These are phyloP conservation scores for Cyclargus thomasi DNA, from an alignment of 1,140 invertebrate species.

Conservation along the genomic window DNA sequence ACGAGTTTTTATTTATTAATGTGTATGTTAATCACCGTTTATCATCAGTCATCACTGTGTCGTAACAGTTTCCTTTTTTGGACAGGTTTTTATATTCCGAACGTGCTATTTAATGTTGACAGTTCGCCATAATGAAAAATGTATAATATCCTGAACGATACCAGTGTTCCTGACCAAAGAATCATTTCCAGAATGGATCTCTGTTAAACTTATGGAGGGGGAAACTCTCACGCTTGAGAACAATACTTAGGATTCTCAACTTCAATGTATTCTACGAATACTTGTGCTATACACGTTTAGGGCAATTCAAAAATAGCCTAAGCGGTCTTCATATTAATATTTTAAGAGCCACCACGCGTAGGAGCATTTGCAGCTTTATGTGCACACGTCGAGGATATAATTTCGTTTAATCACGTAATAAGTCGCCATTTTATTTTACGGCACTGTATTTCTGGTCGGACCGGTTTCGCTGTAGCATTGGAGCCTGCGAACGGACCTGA, in stretches of 20 bases:
- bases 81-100: slow-evolving; percentile 17
- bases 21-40: background rate
- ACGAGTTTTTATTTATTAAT: background rate
- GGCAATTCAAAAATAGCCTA: slow-evolving; percentile 62
- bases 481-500: slow-evolving; percentile 64
- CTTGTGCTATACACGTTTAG: slow-evolving; percentile 49
- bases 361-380: slow-evolving; percentile 40
- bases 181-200: no score
- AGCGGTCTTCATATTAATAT: slow-evolving; percentile 45
- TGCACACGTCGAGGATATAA: slow-evolving; percentile 36
- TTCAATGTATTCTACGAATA: slow-evolving; percentile 3
- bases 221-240: background rate
- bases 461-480: slow-evolving; percentile 49
- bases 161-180: no score
- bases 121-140: no score
- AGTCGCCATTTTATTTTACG: slow-evolving; percentile 52
- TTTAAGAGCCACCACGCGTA: slow-evolving; percentile 29
- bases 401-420: slow-evolving; percentile 25
- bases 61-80: background rate
- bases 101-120: background rate
- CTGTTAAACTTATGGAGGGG: no score
- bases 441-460: slow-evolving; percentile 63
- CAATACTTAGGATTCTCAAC: background rate
- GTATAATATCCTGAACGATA: no score
- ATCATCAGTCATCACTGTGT: background rate